Percentiles rank a stretch among this genome's conserved stretches.
phyloP scores from a whole-genome alignment of 2,113 vertebrate genomes.

The Labrus mixtus region DNA sequence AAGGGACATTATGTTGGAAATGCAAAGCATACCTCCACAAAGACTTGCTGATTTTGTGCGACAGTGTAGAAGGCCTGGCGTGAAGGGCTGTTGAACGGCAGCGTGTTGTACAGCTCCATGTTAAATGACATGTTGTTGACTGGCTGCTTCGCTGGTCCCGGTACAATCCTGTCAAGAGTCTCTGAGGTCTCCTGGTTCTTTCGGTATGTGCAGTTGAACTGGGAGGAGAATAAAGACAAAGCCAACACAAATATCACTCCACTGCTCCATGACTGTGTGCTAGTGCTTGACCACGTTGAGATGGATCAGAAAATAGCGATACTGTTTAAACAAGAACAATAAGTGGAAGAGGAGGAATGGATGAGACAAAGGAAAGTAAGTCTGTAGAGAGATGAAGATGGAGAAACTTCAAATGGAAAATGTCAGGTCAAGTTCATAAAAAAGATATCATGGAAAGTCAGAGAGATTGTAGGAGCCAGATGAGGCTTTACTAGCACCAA shows the following conservation, averaged over 20 bases:
- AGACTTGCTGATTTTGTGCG: constrained; percentile 86
- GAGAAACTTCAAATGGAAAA: constrained; percentile 58
- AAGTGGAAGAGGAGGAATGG: constrained; percentile 14
- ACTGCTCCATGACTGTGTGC: constrained; percentile 12
- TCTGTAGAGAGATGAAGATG: constrained; percentile 11
- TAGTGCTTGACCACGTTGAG: constrained; percentile 22
- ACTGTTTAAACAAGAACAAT: constrained; percentile 40
- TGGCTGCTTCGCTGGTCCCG: constrained; percentile 31
- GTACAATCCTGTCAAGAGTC: constrained; percentile 13
- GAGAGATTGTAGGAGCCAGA: constrained; percentile 35
- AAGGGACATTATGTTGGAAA: background rate
- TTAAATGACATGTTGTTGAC: constrained; percentile 85
- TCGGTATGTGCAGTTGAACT: constrained; percentile 94
- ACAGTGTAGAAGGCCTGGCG: constrained; percentile 86
- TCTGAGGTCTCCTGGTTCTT: constrained; percentile 49
- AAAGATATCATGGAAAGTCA: constrained; percentile 57
- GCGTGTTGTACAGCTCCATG: constrained; percentile 90
- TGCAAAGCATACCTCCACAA: constrained; percentile 88
- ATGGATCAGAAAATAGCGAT: background rate
- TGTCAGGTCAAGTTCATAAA: constrained; percentile 61
- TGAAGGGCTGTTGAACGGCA: constrained; percentile 80
- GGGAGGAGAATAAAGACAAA: constrained; percentile 38
- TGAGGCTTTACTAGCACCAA: constrained; percentile 57
- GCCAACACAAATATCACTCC: constrained; percentile 55
- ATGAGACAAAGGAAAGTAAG: constrained; percentile 49